Conservation (phyloP, 1,140 invertebrate genomes). For the Physella acuta region DNA sequence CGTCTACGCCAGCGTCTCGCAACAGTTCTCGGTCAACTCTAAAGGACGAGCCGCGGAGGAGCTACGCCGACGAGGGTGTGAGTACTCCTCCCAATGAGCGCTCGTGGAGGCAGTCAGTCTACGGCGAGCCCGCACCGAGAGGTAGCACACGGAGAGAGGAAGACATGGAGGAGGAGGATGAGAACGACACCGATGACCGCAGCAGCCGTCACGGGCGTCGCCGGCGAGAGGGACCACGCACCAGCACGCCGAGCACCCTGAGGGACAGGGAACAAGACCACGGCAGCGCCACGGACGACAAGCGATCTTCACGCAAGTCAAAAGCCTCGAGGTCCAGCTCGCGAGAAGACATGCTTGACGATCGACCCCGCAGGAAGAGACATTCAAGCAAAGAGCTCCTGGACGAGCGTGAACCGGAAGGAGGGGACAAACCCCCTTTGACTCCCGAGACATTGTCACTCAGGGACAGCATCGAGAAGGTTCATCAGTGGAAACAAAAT, state of each 20-base stretch:
- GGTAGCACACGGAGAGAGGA: constrained; percentile 23
- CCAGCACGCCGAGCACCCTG: constrained; percentile 44
- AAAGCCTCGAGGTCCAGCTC: constrained; percentile 46
- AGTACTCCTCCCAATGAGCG: constrained; percentile 43
- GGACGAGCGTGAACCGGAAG: constrained; percentile 37
- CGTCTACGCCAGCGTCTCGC: constrained; percentile 21
- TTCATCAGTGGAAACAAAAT: constrained; percentile 50
- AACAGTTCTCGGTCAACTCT: constrained; percentile 25
- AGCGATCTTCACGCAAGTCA: constrained; percentile 35
- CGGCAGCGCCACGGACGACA: constrained; percentile 29
- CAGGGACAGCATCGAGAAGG: constrained; percentile 58
- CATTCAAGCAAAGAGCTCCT: constrained; percentile 46
- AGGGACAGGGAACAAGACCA: constrained; percentile 20
- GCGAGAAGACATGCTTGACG: constrained; percentile 48
- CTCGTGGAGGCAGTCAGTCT: constrained; percentile 53
- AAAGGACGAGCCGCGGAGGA: constrained; percentile 27
- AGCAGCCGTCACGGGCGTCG: constrained; percentile 29
- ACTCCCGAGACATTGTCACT: constrained; percentile 54
- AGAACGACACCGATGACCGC: constrained; percentile 28
- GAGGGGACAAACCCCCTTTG: constrained; percentile 37
- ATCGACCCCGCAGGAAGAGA: constrained; percentile 39
- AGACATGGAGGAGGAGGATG: constrained; percentile 26
- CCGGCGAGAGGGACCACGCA: constrained; percentile 31
- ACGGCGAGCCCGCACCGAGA: constrained; percentile 39
- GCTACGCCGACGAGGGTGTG: constrained; percentile 33